Conservation (phyloP, 2,888 invertebrate species). For the Plagodis dolabraria region DNA sequence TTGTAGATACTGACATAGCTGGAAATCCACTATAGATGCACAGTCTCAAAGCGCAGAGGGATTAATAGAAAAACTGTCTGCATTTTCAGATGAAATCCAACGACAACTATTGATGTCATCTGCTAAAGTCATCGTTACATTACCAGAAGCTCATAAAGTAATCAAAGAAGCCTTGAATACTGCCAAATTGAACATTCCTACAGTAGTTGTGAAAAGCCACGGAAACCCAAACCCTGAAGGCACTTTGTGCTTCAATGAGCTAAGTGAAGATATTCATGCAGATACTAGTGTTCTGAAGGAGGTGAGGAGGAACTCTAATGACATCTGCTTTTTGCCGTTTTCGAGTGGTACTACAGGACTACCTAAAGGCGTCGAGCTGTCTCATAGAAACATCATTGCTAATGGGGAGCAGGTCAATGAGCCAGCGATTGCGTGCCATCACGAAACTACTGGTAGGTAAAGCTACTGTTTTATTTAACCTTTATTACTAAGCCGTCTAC, state of each 20-base stretch:
- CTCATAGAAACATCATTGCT: constrained; percentile 85
- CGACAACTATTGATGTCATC: constrained; percentile 86
- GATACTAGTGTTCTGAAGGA: constrained; percentile 82
- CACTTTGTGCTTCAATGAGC: constrained; percentile 86
- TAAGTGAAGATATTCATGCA: constrained; percentile 82
- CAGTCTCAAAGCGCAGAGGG: no score
- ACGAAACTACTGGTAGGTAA: constrained; percentile 70
- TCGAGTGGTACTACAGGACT: constrained; percentile 95
- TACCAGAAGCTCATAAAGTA: constrained; percentile 75
- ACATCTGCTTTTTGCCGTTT: constrained; percentile 90
- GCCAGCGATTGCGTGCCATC: constrained; percentile 52
- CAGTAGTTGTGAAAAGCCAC: constrained; percentile 77
- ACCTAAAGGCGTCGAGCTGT: constrained; percentile 90
- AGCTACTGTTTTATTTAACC: no score
- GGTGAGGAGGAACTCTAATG: constrained; percentile 76
- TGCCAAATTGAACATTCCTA: constrained; percentile 79
- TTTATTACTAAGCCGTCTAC: no score
- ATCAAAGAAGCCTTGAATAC: constrained; percentile 78
- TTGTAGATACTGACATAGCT: no score
- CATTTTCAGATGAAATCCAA: constrained; percentile 88
- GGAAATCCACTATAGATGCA: no score
- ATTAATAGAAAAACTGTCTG: no score
- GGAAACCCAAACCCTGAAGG: constrained; percentile 67
- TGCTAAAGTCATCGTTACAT: constrained; percentile 87
- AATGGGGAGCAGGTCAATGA: constrained; percentile 77